A percentile compares a stretch with the other conserved stretches of the same genome.
phyloP scores from a whole-genome alignment of 2,888 invertebrate genomes.

The Brachypalpus laphriformis region DNA sequence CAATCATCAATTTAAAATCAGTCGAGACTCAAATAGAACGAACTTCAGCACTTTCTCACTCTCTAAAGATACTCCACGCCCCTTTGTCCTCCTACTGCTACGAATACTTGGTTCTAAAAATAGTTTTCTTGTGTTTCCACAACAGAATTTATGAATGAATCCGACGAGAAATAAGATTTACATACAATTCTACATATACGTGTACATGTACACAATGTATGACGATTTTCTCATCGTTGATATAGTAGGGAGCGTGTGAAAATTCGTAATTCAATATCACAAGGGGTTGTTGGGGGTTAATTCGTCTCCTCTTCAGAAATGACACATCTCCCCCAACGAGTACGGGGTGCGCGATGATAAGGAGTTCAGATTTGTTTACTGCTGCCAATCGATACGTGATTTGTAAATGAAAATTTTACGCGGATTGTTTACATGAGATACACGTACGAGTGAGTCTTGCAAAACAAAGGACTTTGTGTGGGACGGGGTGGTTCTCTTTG shows the following conservation, averaged over 20 bases:
- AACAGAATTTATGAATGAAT: slow-evolving; percentile 65
- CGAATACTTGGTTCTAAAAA: slow-evolving; percentile 52
- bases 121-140: slow-evolving; percentile 29
- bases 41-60: not conserved
- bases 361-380: slow-evolving; percentile 3
- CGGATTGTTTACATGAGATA: slow-evolving; percentile 8
- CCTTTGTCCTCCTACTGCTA: slow-evolving; percentile 1
- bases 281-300: slow-evolving; percentile 58
- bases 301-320: not conserved
- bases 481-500: slow-evolving; percentile 1
- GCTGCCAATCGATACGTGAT: slow-evolving; percentile 31
- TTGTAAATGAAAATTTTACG: slow-evolving; percentile 12
- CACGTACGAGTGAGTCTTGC: not conserved
- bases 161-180: slow-evolving; percentile 40
- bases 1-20: slow-evolving; percentile 41
- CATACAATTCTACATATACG: slow-evolving; percentile 5
- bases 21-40: slow-evolving; percentile 24
- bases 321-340: slow-evolving; percentile 15
- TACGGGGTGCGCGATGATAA: not conserved
- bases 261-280: slow-evolving; percentile 58
- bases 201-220: not conserved
- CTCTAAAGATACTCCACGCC: not conserved
- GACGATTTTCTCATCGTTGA: slow-evolving; percentile 12
- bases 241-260: slow-evolving; percentile 61
- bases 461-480: slow-evolving; percentile 24